Base-by-base conservation (phyloP, 1,140 invertebrate species). In the Drosophila grimshawi region DNA sequence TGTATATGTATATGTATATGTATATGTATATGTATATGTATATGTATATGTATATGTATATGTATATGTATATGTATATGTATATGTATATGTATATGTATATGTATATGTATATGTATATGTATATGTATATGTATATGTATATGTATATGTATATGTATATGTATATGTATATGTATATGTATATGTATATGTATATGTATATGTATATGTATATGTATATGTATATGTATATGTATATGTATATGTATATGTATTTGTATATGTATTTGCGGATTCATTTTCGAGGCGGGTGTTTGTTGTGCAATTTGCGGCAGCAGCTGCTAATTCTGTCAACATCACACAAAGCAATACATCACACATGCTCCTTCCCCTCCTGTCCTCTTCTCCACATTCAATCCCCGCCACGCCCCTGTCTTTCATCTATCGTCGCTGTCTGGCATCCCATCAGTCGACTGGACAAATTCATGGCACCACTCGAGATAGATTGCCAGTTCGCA, bases 321-420 rank as follows among this genome's bases (percentile, higher is more conserved):
- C 83, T 86, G 83, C 83, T 86, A 86, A 86, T 86, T 86, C 83
- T 86, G 83, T 86, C 83, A 86, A 81, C 88, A 83, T 88, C 83
- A 86, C 83, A 77, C 83, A 86, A 88, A 82, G 83, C 83, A 86
- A 86, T 86, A 88, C 83, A 86, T 86, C 83, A 86, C 83, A 83
- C 66, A 88, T 76, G 70, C 74, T 70, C 19, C 55, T 43, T 46
- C 63, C 41, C 30, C 11, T 11, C 2, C 57, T 8, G 10, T 8
- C 7, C 19, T 11, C 8, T 39, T 39, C 35, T 10, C 10, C 46
- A 4, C 5, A 33, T 6, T 10, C 2, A 55, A 41, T 10, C 2
- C 7, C 10, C 27, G 0, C 52, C 19, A 33, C 29, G 10, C 10
- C 33, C 33, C 39, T 37, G 32, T 19, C 29, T 66, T 2, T 19